Percentiles rank a stretch among this genome's conserved stretches.
These are phyloP conservation scores for Hyppa rectilinea DNA, from an alignment of 2,888 invertebrate genomes.

Conservation along the genomic window DNA sequence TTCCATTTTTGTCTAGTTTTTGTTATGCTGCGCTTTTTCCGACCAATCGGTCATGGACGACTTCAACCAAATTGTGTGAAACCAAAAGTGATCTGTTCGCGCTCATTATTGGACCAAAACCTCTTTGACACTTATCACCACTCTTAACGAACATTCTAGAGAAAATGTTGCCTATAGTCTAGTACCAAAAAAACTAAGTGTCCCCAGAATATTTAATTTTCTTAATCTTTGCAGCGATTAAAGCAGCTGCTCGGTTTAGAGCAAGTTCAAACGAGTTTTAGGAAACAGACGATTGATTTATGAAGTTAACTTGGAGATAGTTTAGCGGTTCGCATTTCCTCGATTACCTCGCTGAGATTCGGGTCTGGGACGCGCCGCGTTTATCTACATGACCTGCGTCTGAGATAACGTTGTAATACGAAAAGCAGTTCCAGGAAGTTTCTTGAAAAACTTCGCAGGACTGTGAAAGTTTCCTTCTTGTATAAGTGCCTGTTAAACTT, in stretches of 20 bases:
- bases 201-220: slow-evolving; percentile 28
- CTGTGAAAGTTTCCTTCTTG: slow-evolving; percentile 17
- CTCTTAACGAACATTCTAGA: not conserved
- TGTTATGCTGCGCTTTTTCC: not conserved
- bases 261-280: slow-evolving; percentile 61
- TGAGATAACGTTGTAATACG: slow-evolving; percentile 49
- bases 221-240: slow-evolving; percentile 34
- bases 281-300: slow-evolving; percentile 65
- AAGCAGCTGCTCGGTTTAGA: slow-evolving; percentile 30
- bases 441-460: slow-evolving; percentile 26
- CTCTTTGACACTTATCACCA: not conserved
- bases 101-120: not conserved
- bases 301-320: slow-evolving; percentile 59
- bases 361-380: slow-evolving; percentile 25
- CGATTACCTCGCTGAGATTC: slow-evolving; percentile 45
- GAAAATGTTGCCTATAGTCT: not conserved
- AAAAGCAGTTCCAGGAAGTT: slow-evolving; percentile 37
- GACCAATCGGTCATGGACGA: not conserved
- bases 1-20: not conserved
- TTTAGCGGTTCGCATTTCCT: slow-evolving; percentile 61
- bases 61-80: not conserved
- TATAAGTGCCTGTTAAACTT: slow-evolving; percentile 39
- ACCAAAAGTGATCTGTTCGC: not conserved
- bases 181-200: not conserved
- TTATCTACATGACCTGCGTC: slow-evolving; percentile 52